Evolutionary conservation across 2,888 invertebrate genomes (phyloP), one percentile per base, ranked within the genome.

Genomic region (Trichacis sp.): DNA sequence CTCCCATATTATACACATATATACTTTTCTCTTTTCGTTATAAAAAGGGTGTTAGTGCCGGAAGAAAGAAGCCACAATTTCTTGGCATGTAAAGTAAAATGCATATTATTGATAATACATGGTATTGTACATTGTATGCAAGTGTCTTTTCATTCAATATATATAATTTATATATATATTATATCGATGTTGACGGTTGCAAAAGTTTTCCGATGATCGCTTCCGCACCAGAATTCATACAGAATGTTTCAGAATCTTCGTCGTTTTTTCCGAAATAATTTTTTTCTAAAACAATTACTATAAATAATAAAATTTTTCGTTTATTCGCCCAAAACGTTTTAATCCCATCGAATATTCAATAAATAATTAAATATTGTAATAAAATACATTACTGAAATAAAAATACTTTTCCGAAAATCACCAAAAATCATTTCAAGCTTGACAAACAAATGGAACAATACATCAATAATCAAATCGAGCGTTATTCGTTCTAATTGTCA

Each of bases 91-190:
- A 71, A 72, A 74, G 69, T 73, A 74, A 76, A 74, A 76, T 73
- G 74, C 69, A 62, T 70, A 71, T 68, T 77, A 77, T 73, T 74
- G 68, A 75, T 78, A 70, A 73, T 74, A 73, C 63, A 66, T 75
- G 71, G 64, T 77, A 80, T 79, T 78, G 70, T 80, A 80, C 79
- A 79, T 75, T 76, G 75, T 74, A 76, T 75, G 76, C 70, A 76
- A 74, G 45, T 74, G 71, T 72, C 46, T 64, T 71, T 73, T 69
- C 73, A 70, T 65, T 73, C 75, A 71, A 78, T 71, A 75, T 58
- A 54, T 54, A 51, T 38, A 52, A 58, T 58, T 36, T 46, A 51
- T 46, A 33, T 47, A 47, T 8, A 50, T 40, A 47, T 53, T 36
- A 49, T 54, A 38, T 77, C 74, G 69, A 78, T 74, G 72, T 46